A percentile compares a stretch with the other conserved stretches of the same genome.
These are phyloP conservation scores for Elgaria multicarinata DNA, from an alignment of 2,113 vertebrate species.

Conservation along the genomic window DNA sequence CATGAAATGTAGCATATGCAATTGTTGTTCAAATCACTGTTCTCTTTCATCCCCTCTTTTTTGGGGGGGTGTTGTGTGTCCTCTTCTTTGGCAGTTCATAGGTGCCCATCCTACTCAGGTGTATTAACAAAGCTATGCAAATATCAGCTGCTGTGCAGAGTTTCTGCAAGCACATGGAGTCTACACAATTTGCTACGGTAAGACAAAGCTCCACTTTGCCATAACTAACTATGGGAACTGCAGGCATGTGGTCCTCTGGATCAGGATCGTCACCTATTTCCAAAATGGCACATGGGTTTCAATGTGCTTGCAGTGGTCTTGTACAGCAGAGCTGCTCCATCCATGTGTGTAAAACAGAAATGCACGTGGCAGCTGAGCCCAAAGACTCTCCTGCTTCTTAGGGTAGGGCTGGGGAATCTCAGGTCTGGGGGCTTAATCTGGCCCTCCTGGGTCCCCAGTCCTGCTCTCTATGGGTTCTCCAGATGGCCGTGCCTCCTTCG, in stretches of 20 bases:
- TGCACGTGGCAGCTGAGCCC: background rate
- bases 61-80: no score
- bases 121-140: background rate
- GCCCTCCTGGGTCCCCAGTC: no score
- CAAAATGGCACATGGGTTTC: background rate
- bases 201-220: background rate
- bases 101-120: background rate
- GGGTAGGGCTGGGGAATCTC: no score
- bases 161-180: background rate
- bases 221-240: no score
- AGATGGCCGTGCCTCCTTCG: no score
- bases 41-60: no score
- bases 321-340: background rate
- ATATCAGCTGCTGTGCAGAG: rapidly evolving
- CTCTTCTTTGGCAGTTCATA: no score
- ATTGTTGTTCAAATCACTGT: no score
- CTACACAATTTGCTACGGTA: background rate
- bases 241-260: background rate
- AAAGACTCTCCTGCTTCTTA: background rate
- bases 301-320: background rate
- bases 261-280: background rate
- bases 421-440: no score
- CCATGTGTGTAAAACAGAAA: background rate
- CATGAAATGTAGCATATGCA: no score
- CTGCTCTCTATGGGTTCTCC: no score